phyloP scores from a whole-genome alignment of 1,140 invertebrate species.

The Neodiprion fabricii region DNA sequence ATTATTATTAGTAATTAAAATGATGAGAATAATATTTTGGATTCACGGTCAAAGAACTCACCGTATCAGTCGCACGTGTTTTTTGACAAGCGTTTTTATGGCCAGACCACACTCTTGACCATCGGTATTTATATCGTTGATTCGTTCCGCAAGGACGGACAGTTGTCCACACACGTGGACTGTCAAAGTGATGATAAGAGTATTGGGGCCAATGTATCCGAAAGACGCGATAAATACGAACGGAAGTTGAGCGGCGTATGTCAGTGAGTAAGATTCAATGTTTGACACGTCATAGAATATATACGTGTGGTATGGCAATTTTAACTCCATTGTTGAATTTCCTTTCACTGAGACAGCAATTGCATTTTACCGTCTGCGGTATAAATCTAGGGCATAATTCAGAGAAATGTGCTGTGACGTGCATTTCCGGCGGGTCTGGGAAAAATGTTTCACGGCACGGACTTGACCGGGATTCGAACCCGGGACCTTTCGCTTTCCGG shows the following conservation, averaged over 20 bases:
- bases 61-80: background rate
- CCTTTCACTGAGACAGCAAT: background rate
- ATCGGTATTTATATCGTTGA: background rate
- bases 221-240: constrained; percentile 24
- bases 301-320: constrained; percentile 27
- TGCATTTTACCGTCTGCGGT: too few species aligned
- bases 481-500: too few species aligned
- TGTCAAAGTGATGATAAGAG: background rate
- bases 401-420: too few species aligned
- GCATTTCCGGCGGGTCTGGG: too few species aligned
- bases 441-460: too few species aligned
- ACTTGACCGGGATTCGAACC: too few species aligned
- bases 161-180: constrained; percentile 21
- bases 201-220: constrained; percentile 21
- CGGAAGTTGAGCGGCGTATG: constrained; percentile 24
- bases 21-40: background rate
- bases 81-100: background rate
- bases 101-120: constrained; percentile 1
- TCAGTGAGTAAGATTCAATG: constrained; percentile 21
- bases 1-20: too few species aligned
- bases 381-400: too few species aligned
- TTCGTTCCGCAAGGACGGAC: constrained; percentile 15
- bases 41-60: background rate
- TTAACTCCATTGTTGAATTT: constrained; percentile 25
- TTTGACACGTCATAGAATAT: constrained; percentile 25